phyloP scores from a whole-genome alignment of 2,888 invertebrate species.

The Phortica magna region DNA sequence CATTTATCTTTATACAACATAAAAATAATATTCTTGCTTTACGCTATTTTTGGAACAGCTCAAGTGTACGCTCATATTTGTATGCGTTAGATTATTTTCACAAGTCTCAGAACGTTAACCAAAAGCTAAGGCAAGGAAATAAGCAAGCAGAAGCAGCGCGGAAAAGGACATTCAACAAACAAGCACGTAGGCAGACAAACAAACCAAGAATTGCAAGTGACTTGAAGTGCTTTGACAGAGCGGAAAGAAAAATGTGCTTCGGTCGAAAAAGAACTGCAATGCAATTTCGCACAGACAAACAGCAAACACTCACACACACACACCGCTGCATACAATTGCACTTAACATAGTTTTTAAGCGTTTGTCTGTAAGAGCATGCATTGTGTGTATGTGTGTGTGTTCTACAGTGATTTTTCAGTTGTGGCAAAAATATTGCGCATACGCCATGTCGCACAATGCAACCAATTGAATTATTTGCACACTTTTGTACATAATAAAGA shows the following conservation, averaged over 20 bases:
- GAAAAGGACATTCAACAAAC: neutral
- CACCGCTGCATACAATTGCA: neutral
- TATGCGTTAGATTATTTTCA: neutral
- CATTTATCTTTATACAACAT: no score
- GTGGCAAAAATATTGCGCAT: neutral
- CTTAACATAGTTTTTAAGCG: slow-evolving; percentile 22
- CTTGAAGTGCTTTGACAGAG: slow-evolving; percentile 23
- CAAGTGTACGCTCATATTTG: neutral
- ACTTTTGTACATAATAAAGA: slow-evolving; percentile 13
- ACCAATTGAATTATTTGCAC: slow-evolving; percentile 19
- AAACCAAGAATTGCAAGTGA: slow-evolving; percentile 18
- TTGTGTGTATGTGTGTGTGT: neutral
- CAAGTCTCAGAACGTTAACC: neutral
- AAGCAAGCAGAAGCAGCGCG: neutral
- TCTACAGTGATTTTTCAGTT: neutral
- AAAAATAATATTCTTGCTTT: neutral
- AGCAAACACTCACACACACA: neutral
- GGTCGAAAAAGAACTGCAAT: slow-evolving; percentile 3
- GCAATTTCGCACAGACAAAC: neutral
- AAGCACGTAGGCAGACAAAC: neutral
- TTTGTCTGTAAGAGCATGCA: neutral
- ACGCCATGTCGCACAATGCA: neutral
- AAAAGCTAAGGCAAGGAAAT: neutral
- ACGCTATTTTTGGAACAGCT: neutral
- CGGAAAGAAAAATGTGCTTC: neutral